Conservation (phyloP, 2,113 vertebrate species). For the Callocephalon fimbriatum region DNA sequence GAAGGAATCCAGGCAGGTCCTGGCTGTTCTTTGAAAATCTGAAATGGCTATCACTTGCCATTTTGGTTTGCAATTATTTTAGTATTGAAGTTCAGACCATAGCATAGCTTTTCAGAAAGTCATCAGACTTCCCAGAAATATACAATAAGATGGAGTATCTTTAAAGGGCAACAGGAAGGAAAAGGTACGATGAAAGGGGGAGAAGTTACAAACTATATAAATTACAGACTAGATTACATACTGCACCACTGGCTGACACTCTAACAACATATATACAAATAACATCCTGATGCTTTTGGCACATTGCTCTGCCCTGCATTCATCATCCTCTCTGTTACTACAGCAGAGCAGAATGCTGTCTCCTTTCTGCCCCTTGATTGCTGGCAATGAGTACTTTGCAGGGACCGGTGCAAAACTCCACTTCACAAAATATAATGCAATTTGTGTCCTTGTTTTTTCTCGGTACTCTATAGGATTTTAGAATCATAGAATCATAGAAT, state of each 20-base stretch:
- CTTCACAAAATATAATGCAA: neutral
- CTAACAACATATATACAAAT: neutral
- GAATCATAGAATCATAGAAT: too few species aligned
- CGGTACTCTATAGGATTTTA: neutral
- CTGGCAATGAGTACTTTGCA: neutral
- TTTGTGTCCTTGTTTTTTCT: neutral
- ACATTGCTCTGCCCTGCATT: neutral
- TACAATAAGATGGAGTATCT: neutral
- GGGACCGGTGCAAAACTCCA: neutral
- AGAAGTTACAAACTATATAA: neutral
- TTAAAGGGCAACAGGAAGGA: neutral
- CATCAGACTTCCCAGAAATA: fast-evolving
- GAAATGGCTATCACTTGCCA: neutral
- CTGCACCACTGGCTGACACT: neutral
- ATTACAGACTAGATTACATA: neutral
- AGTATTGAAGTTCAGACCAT: neutral
- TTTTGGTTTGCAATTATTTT: neutral
- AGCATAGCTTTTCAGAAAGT: neutral
- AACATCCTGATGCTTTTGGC: neutral
- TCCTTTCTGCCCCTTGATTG: neutral
- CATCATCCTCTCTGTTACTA: neutral
- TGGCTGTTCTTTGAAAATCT: neutral
- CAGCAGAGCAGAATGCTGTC: neutral
- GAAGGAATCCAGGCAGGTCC: neutral
- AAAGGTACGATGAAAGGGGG: neutral